phyloP scores from a whole-genome alignment of 2,888 invertebrate species.

The Caenorhabditis sinica region DNA sequence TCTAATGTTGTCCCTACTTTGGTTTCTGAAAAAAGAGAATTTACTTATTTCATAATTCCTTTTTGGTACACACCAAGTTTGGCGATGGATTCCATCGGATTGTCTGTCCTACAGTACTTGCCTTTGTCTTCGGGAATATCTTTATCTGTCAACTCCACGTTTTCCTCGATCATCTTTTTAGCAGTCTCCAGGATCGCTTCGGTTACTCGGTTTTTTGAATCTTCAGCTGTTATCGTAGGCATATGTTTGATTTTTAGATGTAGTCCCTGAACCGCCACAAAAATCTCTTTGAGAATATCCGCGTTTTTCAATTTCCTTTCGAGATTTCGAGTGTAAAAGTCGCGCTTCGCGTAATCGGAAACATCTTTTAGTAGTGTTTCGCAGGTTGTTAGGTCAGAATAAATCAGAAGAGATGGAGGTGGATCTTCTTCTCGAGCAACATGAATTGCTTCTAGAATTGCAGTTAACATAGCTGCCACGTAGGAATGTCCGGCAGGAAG shows the following conservation, averaged over 20 bases:
- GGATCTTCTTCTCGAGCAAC: constrained; percentile 58
- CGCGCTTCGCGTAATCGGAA: constrained; percentile 54
- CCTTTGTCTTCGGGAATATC: constrained; percentile 13
- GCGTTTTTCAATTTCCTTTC: constrained; percentile 39
- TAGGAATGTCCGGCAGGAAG: constrained; percentile 34
- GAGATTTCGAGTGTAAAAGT: constrained; percentile 52
- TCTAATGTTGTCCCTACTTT: constrained; percentile 28
- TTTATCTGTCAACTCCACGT: neutral
- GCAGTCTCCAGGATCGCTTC: constrained; percentile 36
- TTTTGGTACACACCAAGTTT: constrained; percentile 23
- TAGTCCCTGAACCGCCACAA: constrained; percentile 55
- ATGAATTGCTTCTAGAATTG: constrained; percentile 54
- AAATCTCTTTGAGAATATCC: constrained; percentile 49
- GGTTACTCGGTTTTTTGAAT: constrained; percentile 44
- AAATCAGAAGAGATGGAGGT: constrained; percentile 48
- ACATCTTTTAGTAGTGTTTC: constrained; percentile 44
- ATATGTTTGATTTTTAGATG: constrained; percentile 42
- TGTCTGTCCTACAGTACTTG: constrained; percentile 31
- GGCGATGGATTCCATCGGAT: constrained; percentile 18
- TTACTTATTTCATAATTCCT: neutral
- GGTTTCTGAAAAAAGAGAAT: constrained; percentile 24
- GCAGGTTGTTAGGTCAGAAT: constrained; percentile 44
- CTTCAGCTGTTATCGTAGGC: neutral
- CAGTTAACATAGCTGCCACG: constrained; percentile 55
- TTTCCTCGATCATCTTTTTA: neutral